Percentiles rank a stretch among this genome's conserved stretches.
phyloP scores from a whole-genome alignment of 2,113 vertebrate genomes.

The Lasiurus borealis region DNA sequence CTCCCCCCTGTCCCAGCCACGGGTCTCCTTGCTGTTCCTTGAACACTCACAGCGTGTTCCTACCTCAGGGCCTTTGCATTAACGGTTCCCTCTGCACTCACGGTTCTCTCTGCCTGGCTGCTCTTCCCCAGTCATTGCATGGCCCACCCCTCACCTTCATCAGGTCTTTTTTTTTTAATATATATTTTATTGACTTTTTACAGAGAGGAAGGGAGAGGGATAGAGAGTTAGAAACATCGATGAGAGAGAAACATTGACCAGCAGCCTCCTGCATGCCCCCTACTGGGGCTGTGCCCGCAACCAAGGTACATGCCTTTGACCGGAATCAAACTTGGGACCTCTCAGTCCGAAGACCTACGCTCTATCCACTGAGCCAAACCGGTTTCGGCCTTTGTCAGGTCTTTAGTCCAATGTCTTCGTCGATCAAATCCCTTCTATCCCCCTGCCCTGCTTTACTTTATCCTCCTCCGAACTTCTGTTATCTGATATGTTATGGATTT shows the following conservation, averaged over 20 bases:
- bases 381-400: too few relatives aligned
- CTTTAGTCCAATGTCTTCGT: not conserved
- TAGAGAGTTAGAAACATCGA: too few relatives aligned
- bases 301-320: too few relatives aligned
- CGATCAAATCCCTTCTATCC: not conserved
- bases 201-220: too few relatives aligned
- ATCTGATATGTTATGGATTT: not conserved
- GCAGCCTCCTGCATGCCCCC: too few relatives aligned
- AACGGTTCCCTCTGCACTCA: not conserved
- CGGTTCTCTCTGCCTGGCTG: not conserved
- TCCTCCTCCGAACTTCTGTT: not conserved
- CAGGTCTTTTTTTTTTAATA: too few relatives aligned
- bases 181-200: too few relatives aligned
- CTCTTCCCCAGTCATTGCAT: not conserved
- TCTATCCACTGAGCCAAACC: too few relatives aligned
- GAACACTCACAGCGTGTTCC: accelerated
- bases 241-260: too few relatives aligned
- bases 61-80: not conserved
- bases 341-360: too few relatives aligned
- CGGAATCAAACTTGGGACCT: too few relatives aligned
- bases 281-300: too few relatives aligned
- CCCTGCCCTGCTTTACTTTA: not conserved
- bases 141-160: not conserved
- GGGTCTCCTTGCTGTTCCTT: not conserved
- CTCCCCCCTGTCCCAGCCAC: not conserved